Evolutionary conservation across 2,888 invertebrate genomes (phyloP), one percentile per base, ranked within the genome.

Genomic region (Gryllus longicercus): DNA sequence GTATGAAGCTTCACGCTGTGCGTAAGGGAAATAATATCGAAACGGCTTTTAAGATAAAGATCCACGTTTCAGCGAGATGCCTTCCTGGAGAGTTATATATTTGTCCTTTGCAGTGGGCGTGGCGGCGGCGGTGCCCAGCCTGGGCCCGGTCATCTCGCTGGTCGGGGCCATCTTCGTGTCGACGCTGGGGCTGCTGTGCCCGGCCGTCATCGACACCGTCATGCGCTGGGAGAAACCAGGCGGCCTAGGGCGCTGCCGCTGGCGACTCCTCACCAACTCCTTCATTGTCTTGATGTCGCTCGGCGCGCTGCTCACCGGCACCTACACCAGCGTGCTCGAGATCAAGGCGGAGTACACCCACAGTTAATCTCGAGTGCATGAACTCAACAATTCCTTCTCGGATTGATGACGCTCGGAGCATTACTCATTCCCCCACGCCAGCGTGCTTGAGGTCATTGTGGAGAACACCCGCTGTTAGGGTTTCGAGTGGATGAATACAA

Each of bases 91-190:
- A 8, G 38, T 38, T 38, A 2, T 38, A 4, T 1, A 8, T 8
- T 4, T 38, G 8, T 38, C 38, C 4, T 38, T 79, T 80, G 10
- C 81, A 82, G 82, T 81, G 63, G 74, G n/a, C 21, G 79, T 83
- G 8, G 82, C 83, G 11, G 77, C 79, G 21, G 83, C 83, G 12
- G 81, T 83, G n/a, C 83, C 83, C 12, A 78, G 81, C 78, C 78
- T 83, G 77, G 82, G 81, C 2, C 83, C 82, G 18, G 78, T 83
- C 77, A 83, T 83, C 79, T 81, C 81, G n/a, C 80, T 83, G 79
- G 81, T 83, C 5, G 83, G 83, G 18, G 80, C 82, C 25, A 75
- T 83, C 16, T 82, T 80, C 81, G 82, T 81, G 78, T 83, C 83
- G 14, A 82, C 81, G 63, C 77, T 83, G 38, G 83, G 83, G 4